Evolutionary conservation across 2,797 vertebrate species (phyloP).

Genomic region (Diceros bicornis): DNA sequence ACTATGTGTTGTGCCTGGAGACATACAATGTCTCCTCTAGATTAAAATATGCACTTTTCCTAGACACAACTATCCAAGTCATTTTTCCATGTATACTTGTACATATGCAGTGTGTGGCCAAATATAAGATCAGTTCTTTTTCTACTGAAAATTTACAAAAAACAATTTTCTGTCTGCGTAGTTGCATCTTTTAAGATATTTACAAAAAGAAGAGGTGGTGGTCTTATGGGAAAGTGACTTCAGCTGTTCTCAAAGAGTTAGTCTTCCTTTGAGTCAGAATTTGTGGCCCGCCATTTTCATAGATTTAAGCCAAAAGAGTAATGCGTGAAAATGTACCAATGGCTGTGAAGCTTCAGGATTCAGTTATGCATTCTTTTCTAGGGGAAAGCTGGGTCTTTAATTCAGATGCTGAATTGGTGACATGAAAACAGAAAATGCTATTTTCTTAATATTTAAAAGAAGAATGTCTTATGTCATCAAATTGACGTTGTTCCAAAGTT

Average conservation of each 20-base stretch:
- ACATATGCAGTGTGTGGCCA: slow-evolving; percentile 93
- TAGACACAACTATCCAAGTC: slow-evolving; percentile 84
- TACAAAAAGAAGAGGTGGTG: slow-evolving; percentile 81
- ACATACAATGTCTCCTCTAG: slow-evolving; percentile 87
- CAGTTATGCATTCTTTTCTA: slow-evolving; percentile 82
- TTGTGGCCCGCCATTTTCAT: slow-evolving; percentile 82
- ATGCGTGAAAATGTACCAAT: slow-evolving; percentile 82
- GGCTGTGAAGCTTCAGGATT: slow-evolving; percentile 83
- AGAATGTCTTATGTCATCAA: slow-evolving; percentile 87
- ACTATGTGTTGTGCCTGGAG: slow-evolving; percentile 89
- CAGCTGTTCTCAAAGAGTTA: slow-evolving; percentile 86
- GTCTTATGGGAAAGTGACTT: slow-evolving; percentile 84
- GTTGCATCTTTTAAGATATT: slow-evolving; percentile 87
- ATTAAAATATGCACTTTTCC: slow-evolving; percentile 94
- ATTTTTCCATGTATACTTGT: slow-evolving; percentile 89
- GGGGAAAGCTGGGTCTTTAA: slow-evolving; percentile 88
- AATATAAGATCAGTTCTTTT: slow-evolving; percentile 90
- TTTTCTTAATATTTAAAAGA: slow-evolving; percentile 91
- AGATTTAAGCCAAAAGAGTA: slow-evolving; percentile 85
- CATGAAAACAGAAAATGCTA: slow-evolving; percentile 87
- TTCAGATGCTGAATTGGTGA: slow-evolving; percentile 86
- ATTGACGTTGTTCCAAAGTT: slow-evolving; percentile 88
- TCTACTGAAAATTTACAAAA: slow-evolving; percentile 88
- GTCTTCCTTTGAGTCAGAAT: slow-evolving; percentile 87
- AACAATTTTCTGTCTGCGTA: slow-evolving; percentile 85